Base-by-base conservation (phyloP, 2,797 vertebrate genomes). In the Perodicticus potto region DNA sequence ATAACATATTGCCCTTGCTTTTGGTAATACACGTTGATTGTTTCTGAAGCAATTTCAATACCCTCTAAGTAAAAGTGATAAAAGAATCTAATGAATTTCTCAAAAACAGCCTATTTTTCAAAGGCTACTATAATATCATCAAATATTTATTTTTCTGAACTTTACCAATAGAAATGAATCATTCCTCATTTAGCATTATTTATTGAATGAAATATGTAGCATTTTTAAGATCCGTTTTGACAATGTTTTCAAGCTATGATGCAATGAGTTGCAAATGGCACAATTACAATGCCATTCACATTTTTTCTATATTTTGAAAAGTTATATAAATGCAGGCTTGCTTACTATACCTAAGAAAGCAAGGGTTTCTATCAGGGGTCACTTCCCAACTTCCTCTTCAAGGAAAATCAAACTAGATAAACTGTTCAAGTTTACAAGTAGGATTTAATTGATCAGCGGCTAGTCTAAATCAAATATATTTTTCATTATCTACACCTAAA, bases 41-140 rank as follows among this genome's bases (percentile, higher is more conserved):
- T 93, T 96, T 97, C 96, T 67, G 29, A 27, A 94, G 8, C n/a
- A 59, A 94, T 7, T 96, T 95, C 61, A 96, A 76, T 22, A 95
- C 65, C 94, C 37, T 96, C 37, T 61, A 85, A 93, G 96, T 89
- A 93, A 95, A 96, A 87, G 5, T 74, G 94, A 96, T 86, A 95
- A 97, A 97, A 96, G 65, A 97, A 94, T 96, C 23, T 95, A 53
- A 97, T 93, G 59, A 93, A 25, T 93, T 97, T 97, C 73, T 90
- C 34, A 93, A 96, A 97, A 81, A 5, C 1, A 93, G 3, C 0
- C 73, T 1, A 1, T 6, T 76, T 10, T 91, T 96, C 53, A 94
- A 97, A 98, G 93, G 76, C 34, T 4, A 95, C 57, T 95, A 11
- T 95, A 63, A 82, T 89, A 72, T 55, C n/a, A 87, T 86, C 87